Evolutionary conservation across 2,888 invertebrate genomes (phyloP).

Genomic region (Pemphredon lugubris): DNA sequence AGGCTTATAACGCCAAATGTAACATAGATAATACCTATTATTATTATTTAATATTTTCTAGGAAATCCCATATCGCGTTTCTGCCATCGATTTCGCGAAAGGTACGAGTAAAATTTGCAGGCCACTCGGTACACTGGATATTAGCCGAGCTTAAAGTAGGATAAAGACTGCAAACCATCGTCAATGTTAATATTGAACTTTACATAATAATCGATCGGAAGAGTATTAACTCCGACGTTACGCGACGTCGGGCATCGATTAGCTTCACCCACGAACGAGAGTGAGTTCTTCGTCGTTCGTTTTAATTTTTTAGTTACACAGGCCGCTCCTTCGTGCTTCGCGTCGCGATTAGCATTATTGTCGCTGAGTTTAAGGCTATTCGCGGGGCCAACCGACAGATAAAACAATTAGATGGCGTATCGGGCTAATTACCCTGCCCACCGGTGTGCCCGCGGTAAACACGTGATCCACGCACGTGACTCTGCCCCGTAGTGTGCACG

Average conservation of each 20-base stretch:
- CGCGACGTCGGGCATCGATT: constrained; percentile 43
- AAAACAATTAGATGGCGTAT: constrained; percentile 54
- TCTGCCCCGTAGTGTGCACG: constrained; percentile 1
- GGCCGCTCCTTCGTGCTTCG: constrained; percentile 37
- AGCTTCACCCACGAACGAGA: too few species aligned
- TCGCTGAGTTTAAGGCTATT: constrained; percentile 37
- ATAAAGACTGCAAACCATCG: background rate
- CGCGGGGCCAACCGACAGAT: constrained; percentile 28
- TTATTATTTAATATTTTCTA: too few species aligned
- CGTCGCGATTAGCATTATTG: constrained; percentile 45
- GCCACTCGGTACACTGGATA: background rate
- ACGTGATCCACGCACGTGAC: constrained; percentile 57
- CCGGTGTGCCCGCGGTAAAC: constrained; percentile 48
- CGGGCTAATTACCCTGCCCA: constrained; percentile 44
- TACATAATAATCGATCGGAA: constrained; percentile 50
- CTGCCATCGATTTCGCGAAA: background rate
- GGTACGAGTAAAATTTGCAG: background rate
- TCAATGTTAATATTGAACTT: constrained; percentile 33
- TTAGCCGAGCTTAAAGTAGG: too few species aligned
- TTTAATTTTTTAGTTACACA: constrained; percentile 9
- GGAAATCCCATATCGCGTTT: background rate
- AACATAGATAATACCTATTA: too few species aligned
- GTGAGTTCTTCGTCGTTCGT: too few species aligned
- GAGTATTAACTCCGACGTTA: constrained; percentile 42
- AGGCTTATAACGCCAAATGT: too few species aligned